A percentile compares a stretch with the other conserved stretches of the same genome.
Conservation (phyloP, 2,888 invertebrate genomes). For the Chrysolina americana region DNA sequence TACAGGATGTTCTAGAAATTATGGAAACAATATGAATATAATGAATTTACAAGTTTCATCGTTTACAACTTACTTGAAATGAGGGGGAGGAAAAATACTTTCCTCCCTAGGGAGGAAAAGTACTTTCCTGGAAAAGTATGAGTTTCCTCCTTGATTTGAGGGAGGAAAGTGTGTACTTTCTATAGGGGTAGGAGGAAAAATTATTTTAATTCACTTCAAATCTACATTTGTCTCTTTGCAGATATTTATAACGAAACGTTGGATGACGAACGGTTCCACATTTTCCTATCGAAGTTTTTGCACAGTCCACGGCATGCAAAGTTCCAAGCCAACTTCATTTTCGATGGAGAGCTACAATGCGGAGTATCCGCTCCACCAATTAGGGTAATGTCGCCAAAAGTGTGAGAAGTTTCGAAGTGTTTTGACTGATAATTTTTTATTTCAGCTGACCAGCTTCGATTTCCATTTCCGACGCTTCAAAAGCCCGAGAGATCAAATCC, state of each 20-base stretch:
- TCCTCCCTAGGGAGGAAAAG: no score
- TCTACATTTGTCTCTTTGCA: constrained; percentile 61
- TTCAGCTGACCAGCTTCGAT: constrained; percentile 74
- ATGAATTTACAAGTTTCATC: no score
- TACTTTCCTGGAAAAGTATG: no score
- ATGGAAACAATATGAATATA: no score
- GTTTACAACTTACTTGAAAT: no score
- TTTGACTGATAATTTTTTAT: constrained; percentile 38
- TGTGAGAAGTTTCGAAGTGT: background rate
- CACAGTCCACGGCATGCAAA: constrained; percentile 79
- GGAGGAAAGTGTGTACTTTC: no score
- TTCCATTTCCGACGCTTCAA: constrained; percentile 76
- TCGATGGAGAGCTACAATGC: constrained; percentile 75
- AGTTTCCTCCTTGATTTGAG: no score
- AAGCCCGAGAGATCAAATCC: constrained; percentile 79
- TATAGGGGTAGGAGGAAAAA: no score
- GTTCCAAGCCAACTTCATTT: constrained; percentile 79
- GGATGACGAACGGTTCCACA: constrained; percentile 73
- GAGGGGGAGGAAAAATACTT: no score
- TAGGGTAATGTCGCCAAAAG: constrained; percentile 65
- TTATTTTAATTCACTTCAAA: no score
- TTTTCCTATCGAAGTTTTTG: constrained; percentile 79
- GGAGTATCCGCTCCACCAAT: constrained; percentile 75
- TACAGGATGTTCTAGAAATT: no score
- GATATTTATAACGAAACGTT: constrained; percentile 70